These are phyloP conservation scores for Sinonovacula constricta DNA, from an alignment of 1,140 invertebrate species.

Conservation along the genomic window DNA sequence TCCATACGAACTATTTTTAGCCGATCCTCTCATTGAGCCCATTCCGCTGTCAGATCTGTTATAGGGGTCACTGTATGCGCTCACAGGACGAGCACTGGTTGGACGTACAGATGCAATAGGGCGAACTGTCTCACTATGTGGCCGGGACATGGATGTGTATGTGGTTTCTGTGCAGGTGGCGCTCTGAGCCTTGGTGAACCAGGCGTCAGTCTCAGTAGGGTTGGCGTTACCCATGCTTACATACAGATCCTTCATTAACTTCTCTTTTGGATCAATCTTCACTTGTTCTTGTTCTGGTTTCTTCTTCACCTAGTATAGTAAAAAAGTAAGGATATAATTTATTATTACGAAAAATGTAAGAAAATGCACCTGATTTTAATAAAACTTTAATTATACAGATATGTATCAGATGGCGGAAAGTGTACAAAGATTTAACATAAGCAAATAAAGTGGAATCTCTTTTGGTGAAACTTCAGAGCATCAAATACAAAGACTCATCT, in stretches of 20 bases:
- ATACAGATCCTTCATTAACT: conserved; percentile 72
- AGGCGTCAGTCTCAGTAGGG: conserved; percentile 68
- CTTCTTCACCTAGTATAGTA: conserved; percentile 43
- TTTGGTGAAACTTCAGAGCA: too few relatives aligned
- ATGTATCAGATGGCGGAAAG: too few relatives aligned
- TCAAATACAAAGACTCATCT: too few relatives aligned
- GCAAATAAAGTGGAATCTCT: too few relatives aligned
- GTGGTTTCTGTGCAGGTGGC: conserved; percentile 57
- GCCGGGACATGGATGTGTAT: conserved; percentile 59
- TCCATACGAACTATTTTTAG: conserved; percentile 46
- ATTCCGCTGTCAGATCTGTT: conserved; percentile 66
- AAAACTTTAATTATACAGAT: too few relatives aligned
- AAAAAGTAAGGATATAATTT: too few relatives aligned
- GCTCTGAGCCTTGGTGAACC: conserved; percentile 68
- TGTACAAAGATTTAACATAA: too few relatives aligned
- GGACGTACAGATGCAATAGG: conserved; percentile 51
- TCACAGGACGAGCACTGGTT: conserved; percentile 61
- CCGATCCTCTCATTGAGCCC: conserved; percentile 60
- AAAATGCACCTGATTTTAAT: too few relatives aligned
- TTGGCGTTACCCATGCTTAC: conserved; percentile 71
- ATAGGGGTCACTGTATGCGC: conserved; percentile 63
- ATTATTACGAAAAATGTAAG: too few relatives aligned
- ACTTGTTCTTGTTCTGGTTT: conserved; percentile 60
- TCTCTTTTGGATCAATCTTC: conserved; percentile 64
- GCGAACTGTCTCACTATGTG: conserved; percentile 53